Conservation (phyloP, 2,797 vertebrate genomes). For the Lutra lutra region DNA sequence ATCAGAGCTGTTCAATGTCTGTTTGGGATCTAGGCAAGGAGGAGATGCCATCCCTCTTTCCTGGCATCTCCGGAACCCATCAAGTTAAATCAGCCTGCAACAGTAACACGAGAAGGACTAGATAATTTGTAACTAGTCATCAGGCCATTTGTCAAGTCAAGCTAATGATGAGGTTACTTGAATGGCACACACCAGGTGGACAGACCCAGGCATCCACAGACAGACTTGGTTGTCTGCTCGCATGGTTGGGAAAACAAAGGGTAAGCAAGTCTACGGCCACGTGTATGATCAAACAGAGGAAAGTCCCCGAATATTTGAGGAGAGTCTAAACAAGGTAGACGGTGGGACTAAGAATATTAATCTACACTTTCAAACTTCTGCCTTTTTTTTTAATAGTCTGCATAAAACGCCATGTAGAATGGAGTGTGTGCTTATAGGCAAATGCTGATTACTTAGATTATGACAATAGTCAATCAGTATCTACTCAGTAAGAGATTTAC, state of each 20-base stretch:
- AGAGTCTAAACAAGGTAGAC: neutral
- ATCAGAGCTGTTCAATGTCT: neutral
- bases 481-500: neutral
- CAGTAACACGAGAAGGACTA: conserved; percentile 34
- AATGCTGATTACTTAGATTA: neutral
- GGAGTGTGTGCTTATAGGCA: neutral
- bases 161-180: conserved; percentile 63
- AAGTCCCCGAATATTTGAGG: neutral
- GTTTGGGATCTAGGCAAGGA: neutral
- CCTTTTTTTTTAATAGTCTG: neutral
- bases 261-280: neutral
- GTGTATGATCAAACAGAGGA: neutral
- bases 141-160: conserved; percentile 61
- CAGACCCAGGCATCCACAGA: neutral
- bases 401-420: neutral
- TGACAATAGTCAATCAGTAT: neutral
- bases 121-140: conserved; percentile 71
- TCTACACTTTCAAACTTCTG: neutral
- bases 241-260: too few relatives aligned
- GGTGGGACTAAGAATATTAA: neutral
- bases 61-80: conserved; percentile 47
- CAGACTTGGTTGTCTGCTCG: neutral
- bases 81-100: conserved; percentile 60
- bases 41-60: neutral
- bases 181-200: conserved; percentile 2